phyloP scores from a whole-genome alignment of 2,888 invertebrate species.

The Eurytoma adleriae region DNA sequence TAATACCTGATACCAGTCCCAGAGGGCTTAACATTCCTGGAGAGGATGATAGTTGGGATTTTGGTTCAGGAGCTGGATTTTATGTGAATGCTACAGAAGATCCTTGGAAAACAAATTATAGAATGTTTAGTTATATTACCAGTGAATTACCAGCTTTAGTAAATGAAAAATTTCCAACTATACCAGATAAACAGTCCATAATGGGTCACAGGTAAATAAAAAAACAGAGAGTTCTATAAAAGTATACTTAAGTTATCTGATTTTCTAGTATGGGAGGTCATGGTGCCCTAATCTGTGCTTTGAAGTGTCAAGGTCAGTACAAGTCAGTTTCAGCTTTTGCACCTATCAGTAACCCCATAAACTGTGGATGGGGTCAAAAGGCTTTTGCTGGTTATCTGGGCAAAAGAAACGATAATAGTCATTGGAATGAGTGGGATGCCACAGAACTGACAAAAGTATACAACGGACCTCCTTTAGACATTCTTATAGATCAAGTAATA shows the following conservation, averaged over 20 bases:
- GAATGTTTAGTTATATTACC: conserved; percentile 97
- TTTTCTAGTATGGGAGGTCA: conserved; percentile 97
- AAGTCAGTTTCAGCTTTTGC: conserved; percentile 95
- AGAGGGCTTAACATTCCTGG: conserved; percentile 92
- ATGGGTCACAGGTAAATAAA: conserved; percentile 85
- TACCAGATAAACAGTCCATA: conserved; percentile 82
- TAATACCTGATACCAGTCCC: conserved; percentile 98
- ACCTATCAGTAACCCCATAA: conserved; percentile 92
- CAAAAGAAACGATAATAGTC: conserved; percentile 77
- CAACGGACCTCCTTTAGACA: conserved; percentile 87
- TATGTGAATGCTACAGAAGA: conserved; percentile 94
- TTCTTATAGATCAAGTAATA: conserved; percentile 92
- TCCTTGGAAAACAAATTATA: conserved; percentile 95
- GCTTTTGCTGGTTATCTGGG: conserved; percentile 90
- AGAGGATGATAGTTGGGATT: conserved; percentile 94
- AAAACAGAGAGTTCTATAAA: conserved; percentile 3
- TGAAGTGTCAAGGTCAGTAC: conserved; percentile 94
- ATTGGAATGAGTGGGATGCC: conserved; percentile 93
- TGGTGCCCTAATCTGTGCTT: conserved; percentile 92
- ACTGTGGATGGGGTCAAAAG: conserved; percentile 92
- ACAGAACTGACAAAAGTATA: conserved; percentile 89
- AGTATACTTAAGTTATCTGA: conserved; percentile 42
- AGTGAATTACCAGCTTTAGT: conserved; percentile 88
- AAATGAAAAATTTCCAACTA: conserved; percentile 84
- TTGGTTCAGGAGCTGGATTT: conserved; percentile 97